These are phyloP conservation scores for Drosophila nebulosa DNA, from an alignment of 1,140 invertebrate species.

Conservation along the genomic window DNA sequence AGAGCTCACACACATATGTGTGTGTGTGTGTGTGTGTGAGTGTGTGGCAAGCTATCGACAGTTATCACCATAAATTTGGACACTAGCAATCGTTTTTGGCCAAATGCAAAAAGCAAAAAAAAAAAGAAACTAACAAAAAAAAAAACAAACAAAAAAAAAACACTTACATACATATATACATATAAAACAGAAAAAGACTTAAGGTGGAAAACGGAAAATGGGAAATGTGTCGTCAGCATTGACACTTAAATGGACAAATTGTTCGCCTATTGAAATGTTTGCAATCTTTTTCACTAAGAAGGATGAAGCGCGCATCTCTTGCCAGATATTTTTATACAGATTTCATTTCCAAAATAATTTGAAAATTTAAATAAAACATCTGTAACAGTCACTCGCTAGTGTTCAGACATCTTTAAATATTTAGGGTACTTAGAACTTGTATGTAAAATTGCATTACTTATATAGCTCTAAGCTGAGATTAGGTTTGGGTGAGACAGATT, in stretches of 20 bases:
- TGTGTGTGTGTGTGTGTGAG: constrained; percentile 22
- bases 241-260: constrained; percentile 66
- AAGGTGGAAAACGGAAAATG: background rate
- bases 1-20: constrained; percentile 17
- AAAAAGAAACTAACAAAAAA: background rate
- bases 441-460: too few relatives aligned
- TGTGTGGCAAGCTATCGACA: constrained; percentile 71
- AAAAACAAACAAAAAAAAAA: background rate
- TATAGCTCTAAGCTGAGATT: too few relatives aligned
- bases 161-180: background rate
- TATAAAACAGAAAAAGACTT: background rate
- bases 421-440: too few relatives aligned
- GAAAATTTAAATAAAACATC: too few relatives aligned
- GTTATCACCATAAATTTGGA: constrained; percentile 80
- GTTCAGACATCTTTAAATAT: too few relatives aligned
- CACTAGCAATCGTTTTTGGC: constrained; percentile 48
- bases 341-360: too few relatives aligned
- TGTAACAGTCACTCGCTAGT: too few relatives aligned
- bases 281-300: background rate
- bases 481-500: too few relatives aligned
- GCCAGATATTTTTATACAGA: too few relatives aligned
- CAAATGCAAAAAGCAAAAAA: constrained; percentile 48
- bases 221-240: constrained; percentile 49
- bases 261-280: constrained; percentile 46
- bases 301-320: too few relatives aligned